Evolutionary conservation across 2,113 vertebrate genomes (phyloP).

Genomic region (Pseudonaja textilis): DNA sequence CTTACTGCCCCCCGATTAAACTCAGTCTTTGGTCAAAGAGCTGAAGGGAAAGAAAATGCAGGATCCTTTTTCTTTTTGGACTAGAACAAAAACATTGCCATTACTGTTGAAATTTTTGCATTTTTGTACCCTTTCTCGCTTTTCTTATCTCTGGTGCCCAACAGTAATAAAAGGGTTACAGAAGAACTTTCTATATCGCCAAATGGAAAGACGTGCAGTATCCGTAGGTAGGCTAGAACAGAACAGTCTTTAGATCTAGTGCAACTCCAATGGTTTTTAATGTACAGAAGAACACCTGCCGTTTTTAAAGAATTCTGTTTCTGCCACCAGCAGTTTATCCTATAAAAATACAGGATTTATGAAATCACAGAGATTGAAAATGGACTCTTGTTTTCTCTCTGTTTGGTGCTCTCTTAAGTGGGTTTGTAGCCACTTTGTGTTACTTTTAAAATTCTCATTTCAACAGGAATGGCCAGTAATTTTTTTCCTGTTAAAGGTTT

Average conservation of each 20-base stretch:
- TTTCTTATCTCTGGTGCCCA: slow-evolving; percentile 84
- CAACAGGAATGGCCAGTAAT: slow-evolving; percentile 90
- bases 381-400: slow-evolving; percentile 77
- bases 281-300: slow-evolving; percentile 79
- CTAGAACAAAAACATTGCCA: slow-evolving; percentile 91
- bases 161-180: slow-evolving; percentile 77
- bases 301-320: slow-evolving; percentile 83
- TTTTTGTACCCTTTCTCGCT: slow-evolving; percentile 82
- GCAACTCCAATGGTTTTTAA: slow-evolving; percentile 72
- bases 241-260: slow-evolving; percentile 79
- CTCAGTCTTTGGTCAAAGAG: slow-evolving; percentile 55
- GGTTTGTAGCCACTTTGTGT: slow-evolving; percentile 82
- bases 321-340: slow-evolving; percentile 83
- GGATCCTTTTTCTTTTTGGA: slow-evolving; percentile 77
- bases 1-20: slow-evolving; percentile 94
- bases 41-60: slow-evolving; percentile 78
- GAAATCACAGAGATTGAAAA: slow-evolving; percentile 81
- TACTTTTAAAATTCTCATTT: slow-evolving; percentile 83
- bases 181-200: slow-evolving; percentile 69
- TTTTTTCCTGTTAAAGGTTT: slow-evolving; percentile 77
- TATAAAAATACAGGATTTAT: slow-evolving; percentile 81
- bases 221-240: slow-evolving; percentile 79
- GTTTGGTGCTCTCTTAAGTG: slow-evolving; percentile 84
- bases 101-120: slow-evolving; percentile 87
- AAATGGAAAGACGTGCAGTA: slow-evolving; percentile 57